Conservation (phyloP, 2,888 invertebrate genomes). For the Glaucopsyche alexis region DNA sequence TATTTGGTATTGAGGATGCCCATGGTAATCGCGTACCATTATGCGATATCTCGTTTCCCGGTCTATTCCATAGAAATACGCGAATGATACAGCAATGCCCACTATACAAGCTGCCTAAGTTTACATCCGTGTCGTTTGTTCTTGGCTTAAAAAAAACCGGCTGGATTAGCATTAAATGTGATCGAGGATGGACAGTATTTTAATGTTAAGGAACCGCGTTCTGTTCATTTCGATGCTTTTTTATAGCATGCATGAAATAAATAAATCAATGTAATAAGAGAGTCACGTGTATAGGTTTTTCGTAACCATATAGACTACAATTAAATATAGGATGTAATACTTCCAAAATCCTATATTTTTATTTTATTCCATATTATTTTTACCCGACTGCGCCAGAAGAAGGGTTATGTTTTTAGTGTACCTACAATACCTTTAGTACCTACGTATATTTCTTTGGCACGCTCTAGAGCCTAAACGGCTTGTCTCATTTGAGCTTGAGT, state of each 20-base stretch:
- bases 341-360: too few species aligned
- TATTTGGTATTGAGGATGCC: too few species aligned
- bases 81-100: neutral
- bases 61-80: neutral
- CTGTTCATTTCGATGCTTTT: neutral
- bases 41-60: neutral
- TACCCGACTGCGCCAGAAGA: too few species aligned
- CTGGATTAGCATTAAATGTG: slow-evolving; percentile 25
- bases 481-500: too few species aligned
- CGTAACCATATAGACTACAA: too few species aligned
- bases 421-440: too few species aligned
- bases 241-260: neutral
- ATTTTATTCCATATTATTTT: too few species aligned
- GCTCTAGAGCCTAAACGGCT: too few species aligned
- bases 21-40: too few species aligned
- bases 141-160: slow-evolving; percentile 28
- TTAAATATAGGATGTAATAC: too few species aligned
- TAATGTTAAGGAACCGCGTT: neutral
- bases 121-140: slow-evolving; percentile 21
- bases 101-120: neutral
- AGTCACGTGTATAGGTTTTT: neutral
- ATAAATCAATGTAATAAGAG: neutral
- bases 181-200: slow-evolving; percentile 24
- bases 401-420: too few species aligned
- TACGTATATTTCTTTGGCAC: too few species aligned